Conservation (phyloP, 2,888 invertebrate genomes). For the Torymus aiolomorphi region DNA sequence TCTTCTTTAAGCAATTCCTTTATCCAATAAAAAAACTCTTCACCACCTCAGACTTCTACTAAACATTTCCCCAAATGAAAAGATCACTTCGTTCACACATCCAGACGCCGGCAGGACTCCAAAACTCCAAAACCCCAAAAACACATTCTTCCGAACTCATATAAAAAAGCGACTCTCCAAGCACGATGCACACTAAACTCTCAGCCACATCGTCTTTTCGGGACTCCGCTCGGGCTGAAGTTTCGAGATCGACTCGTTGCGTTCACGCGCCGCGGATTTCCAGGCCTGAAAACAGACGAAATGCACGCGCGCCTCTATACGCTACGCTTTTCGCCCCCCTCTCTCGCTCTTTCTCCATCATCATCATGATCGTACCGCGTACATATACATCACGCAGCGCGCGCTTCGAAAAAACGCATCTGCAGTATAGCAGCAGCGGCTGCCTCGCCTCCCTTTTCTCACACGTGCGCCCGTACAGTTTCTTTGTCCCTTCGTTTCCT, state of each 20-base stretch:
- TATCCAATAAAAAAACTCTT: too few relatives aligned
- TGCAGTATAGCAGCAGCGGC: conserved; percentile 19
- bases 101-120: too few relatives aligned
- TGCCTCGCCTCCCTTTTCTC: conserved; percentile 35
- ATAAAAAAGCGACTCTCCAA: too few relatives aligned
- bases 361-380: not conserved
- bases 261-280: conserved; percentile 8
- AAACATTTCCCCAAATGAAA: too few relatives aligned
- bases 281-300: conserved; percentile 14
- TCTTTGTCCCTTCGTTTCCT: not conserved
- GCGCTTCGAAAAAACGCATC: conserved; percentile 29
- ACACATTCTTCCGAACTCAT: too few relatives aligned
- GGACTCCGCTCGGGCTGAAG: not conserved
- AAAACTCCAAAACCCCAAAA: too few relatives aligned
- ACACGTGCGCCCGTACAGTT: conserved; percentile 20
- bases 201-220: too few relatives aligned
- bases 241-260: conserved; percentile 32
- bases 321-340: conserved; percentile 22
- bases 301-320: not conserved
- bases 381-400: not conserved
- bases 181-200: too few relatives aligned
- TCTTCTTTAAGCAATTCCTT: too few relatives aligned
- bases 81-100: too few relatives aligned
- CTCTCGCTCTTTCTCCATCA: not conserved
- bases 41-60: too few relatives aligned